phyloP scores from a whole-genome alignment of 2,888 invertebrate genomes.

The Netelia inedita region DNA sequence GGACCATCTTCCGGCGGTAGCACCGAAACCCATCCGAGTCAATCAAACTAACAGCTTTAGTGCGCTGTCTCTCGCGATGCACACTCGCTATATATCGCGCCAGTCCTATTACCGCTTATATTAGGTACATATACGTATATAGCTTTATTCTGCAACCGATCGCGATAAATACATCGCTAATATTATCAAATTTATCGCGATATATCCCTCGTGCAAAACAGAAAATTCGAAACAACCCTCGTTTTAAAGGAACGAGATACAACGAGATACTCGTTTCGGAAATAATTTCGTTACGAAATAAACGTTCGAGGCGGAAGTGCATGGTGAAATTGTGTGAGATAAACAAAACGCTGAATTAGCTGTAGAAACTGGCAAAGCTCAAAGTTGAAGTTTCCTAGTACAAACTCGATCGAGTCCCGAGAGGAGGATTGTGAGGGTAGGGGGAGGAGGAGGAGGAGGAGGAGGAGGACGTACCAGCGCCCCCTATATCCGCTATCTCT shows the following conservation, averaged over 20 bases:
- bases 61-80: conserved; percentile 33
- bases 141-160: background rate
- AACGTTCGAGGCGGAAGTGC: too few species aligned
- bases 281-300: too few species aligned
- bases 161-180: too few species aligned
- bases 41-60: conserved; percentile 66
- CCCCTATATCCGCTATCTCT: background rate
- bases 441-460: too few species aligned
- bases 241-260: too few species aligned
- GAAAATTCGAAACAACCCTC: too few species aligned
- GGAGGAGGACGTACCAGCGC: background rate
- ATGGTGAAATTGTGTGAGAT: background rate
- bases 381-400: conserved; percentile 1
- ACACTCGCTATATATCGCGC: conserved; percentile 30
- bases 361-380: background rate
- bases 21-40: conserved; percentile 67
- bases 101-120: conserved; percentile 36
- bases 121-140: conserved; percentile 17
- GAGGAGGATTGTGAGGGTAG: background rate
- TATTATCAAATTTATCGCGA: too few species aligned
- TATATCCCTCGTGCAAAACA: too few species aligned
- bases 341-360: background rate
- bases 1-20: conserved; percentile 47
- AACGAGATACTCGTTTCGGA: too few species aligned
- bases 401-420: background rate